A percentile compares a stretch with the other conserved stretches of the same genome.
Conservation (phyloP, 2,797 vertebrate genomes). For the Numenius phaeopus region DNA sequence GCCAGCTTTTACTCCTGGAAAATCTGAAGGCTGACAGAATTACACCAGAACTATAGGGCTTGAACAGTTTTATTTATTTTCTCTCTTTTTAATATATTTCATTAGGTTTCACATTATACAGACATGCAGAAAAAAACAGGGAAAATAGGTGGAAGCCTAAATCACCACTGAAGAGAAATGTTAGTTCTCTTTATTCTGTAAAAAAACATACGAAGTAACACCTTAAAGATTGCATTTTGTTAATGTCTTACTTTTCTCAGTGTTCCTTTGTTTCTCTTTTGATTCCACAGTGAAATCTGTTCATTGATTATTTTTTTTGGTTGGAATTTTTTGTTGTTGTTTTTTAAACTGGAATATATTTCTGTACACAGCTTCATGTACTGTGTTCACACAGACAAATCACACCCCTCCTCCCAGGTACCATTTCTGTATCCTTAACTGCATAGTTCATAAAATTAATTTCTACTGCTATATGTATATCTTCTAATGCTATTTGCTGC, state of each 20-base stretch:
- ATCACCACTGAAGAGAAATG: not conserved
- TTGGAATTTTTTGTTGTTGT: fast-evolving
- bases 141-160: not conserved
- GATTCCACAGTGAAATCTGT: not conserved
- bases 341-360: not conserved
- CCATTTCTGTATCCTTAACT: not conserved
- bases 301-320: not conserved
- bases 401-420: not conserved
- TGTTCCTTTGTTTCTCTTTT: not conserved
- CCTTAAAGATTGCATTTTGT: not conserved
- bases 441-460: conserved; percentile 6
- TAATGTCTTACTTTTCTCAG: not conserved
- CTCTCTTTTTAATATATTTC: not conserved
- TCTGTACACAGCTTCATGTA: not conserved
- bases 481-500: conserved; percentile 25
- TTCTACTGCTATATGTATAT: not conserved
- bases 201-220: not conserved
- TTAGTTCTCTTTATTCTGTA: not conserved
- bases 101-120: not conserved
- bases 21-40: not conserved
- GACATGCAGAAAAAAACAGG: not conserved
- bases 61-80: not conserved
- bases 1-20: conserved; percentile 1
- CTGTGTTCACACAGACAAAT: not conserved
- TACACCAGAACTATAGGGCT: not conserved